These are phyloP conservation scores for Synanceia verrucosa DNA, from an alignment of 2,797 vertebrate species.

Conservation along the genomic window DNA sequence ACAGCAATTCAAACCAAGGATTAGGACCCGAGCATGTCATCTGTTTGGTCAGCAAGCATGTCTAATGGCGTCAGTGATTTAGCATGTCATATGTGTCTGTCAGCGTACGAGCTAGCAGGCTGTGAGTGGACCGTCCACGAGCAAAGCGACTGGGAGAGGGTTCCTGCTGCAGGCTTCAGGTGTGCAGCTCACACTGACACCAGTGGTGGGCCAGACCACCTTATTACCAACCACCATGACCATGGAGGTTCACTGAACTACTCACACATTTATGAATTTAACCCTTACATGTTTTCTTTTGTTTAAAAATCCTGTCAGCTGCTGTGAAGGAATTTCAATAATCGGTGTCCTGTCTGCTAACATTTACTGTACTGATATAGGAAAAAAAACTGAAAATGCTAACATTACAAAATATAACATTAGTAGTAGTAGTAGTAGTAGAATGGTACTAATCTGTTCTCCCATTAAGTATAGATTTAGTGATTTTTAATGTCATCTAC, in stretches of 20 bases:
- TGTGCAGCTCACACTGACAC: neutral
- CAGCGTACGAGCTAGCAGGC: slow-evolving; percentile 47
- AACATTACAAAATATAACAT: neutral
- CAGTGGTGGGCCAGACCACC: neutral
- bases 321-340: neutral
- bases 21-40: slow-evolving; percentile 70
- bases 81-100: slow-evolving; percentile 63
- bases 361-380: too few species aligned
- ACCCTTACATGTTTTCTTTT: neutral
- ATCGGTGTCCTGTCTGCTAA: neutral
- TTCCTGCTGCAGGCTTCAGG: neutral
- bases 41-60: slow-evolving; percentile 64
- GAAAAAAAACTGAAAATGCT: neutral
- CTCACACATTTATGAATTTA: neutral
- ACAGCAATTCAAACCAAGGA: slow-evolving; percentile 57
- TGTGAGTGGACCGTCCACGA: neutral
- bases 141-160: slow-evolving; percentile 1
- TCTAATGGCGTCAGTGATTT: slow-evolving; percentile 65
- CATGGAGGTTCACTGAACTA: neutral
- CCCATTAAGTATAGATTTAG: neutral
- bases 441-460: neutral
- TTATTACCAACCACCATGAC: neutral
- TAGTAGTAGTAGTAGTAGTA: neutral
- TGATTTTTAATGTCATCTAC: neutral
- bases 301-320: neutral